phyloP scores from a whole-genome alignment of 2,888 invertebrate species.

The Amiota minor region DNA sequence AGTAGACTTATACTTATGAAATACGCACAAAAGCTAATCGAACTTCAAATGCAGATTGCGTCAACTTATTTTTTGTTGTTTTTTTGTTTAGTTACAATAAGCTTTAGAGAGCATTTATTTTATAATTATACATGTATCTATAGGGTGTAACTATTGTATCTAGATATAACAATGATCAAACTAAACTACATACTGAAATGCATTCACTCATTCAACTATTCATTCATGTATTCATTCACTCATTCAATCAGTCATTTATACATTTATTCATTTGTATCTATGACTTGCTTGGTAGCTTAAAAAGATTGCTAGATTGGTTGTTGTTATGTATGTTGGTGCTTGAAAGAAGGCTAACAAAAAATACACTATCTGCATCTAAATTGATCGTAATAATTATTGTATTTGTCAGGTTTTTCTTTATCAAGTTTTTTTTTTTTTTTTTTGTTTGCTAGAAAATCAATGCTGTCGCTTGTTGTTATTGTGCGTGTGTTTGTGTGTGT shows the following conservation, averaged over 20 bases:
- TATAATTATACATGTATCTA: constrained; percentile 17
- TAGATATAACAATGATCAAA: neutral
- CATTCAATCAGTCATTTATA: neutral
- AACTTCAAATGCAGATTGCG: constrained; percentile 4
- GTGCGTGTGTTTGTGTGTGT: constrained; percentile 36
- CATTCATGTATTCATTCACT: too few relatives aligned
- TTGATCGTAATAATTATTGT: constrained; percentile 68
- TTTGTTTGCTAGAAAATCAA: neutral
- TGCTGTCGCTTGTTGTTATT: constrained; percentile 10
- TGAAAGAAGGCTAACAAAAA: neutral
- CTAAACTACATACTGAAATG: too few relatives aligned
- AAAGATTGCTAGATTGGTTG: constrained; percentile 49
- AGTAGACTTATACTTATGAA: neutral
- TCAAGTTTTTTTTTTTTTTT: too few relatives aligned
- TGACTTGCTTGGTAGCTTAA: constrained; percentile 35
- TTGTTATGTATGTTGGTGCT: neutral
- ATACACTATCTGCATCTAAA: constrained; percentile 60
- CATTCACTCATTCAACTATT: neutral
- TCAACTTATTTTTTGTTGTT: neutral
- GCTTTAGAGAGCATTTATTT: neutral
- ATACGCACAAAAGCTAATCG: constrained; percentile 1
- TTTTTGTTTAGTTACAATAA: neutral
- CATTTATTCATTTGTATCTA: neutral
- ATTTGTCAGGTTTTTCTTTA: constrained; percentile 52
- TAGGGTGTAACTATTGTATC: constrained; percentile 39